Evolutionary conservation across 1,140 invertebrate genomes (phyloP), one percentile per base, ranked within the genome.

Genomic region (Delia radicum): DNA sequence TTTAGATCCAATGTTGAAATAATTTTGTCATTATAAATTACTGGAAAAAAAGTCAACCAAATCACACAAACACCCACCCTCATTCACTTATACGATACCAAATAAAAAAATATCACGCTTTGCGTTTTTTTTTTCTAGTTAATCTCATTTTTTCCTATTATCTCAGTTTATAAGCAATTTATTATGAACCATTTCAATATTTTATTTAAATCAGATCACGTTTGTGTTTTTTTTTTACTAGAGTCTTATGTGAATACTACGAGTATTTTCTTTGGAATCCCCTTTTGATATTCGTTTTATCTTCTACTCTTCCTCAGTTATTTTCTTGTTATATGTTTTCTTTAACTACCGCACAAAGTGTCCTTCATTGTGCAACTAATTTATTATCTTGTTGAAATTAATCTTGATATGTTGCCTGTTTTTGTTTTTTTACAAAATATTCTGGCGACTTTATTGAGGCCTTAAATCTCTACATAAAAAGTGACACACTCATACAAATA

Each of bases 201-300:
- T 69, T 69, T 69, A 69, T 69, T 69, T 69, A 69, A 69, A 69
- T 69, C 65, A 69, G 65, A 69, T 69, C 65, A 69, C 65, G 65
- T 69, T 69, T 69, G 29, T 69, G 65, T 69, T 37, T 69, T 21
- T 33, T 33, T 29, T 29, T 33, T 67, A 2, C 6, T 26, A 63
- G n/a, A n/a, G 3, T 27, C 24, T 26, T 33, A 12, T 33, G 31
- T 12, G 5, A 33, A 13, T 13, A 7, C 8, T 37, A 37, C 33
- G 13, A 37, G 8, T 10, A 37, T 37, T 37, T 37, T 1, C 8
- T 37, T 6, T 55, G n/a, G 18, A 7, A 7, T 24, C 12, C 42
- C 42, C 8, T 55, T 55, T 69, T 33, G 29, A n/a, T 69, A 21
- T 69, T 69, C 15, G 18, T 33, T 33, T 67, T 5, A 24, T 69